Evolutionary conservation across 2,888 invertebrate genomes (phyloP), one percentile per base, ranked within the genome.

Genomic region (Globia sparganii): DNA sequence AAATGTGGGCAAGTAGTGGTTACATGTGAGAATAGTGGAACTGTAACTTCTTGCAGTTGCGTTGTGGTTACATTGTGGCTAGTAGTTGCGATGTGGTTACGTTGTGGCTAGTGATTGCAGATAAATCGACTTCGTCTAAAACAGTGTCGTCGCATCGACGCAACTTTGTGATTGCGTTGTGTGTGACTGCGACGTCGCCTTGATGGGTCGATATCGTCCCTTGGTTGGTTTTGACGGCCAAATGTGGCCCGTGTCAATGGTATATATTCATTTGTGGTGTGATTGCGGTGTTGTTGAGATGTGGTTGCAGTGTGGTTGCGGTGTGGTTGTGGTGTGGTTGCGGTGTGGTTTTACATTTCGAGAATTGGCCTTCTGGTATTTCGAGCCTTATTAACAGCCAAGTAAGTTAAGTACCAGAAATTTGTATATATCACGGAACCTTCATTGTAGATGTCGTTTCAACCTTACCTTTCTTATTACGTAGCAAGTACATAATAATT

Each of bases 401-500:
- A 64, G 43, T 49, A n/a, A n/a, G 8, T 37, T 37, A n/a, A n/a
- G 4, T 37, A 72, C 58, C 28, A 62, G 58, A 31, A 74, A 84
- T 84, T 75, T 70, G 80, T 75, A 80, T 75, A 70, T 75, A 67
- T 65, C 18, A 53, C 28, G 28, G 65, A 65, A 74, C 75, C 72
- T 73, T 62, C 43, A n/a, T 62, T 72, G 56, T 59, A 21, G 15
- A 72, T 62, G n/a, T 49, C 40, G 15, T 46, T 67, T 72, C 49
- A 69, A 25, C 49, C 65, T 66, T 67, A 21, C 59, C 46, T 75
- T 21, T 49, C 61, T 69, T 58, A 69, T n/a, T 68, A 13, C 15
- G 25, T n/a, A 40, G 11, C 9, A n/a, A 40, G 53, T 37, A 59
- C 43, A 28, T 65, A 72, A 81, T 73, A 75, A 72, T 80, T 53